Percentiles rank a stretch among this genome's conserved stretches.
Evolutionary conservation across 2,888 invertebrate genomes (phyloP).

Genomic region (Drosophila pseudotalamancana): DNA sequence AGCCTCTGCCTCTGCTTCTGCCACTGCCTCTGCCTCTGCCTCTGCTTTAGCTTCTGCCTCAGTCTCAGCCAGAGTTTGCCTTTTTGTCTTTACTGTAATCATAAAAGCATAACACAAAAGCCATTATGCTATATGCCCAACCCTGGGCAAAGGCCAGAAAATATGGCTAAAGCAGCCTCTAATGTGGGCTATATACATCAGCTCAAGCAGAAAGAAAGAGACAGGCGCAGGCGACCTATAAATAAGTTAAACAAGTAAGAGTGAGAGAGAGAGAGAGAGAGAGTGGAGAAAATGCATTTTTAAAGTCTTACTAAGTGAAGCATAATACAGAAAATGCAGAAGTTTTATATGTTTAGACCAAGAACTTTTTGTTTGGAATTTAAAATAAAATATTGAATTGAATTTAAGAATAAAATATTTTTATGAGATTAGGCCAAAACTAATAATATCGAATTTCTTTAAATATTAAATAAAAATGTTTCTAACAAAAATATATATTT

Average conservation of each 20-base stretch:
- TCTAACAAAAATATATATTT: too few relatives aligned
- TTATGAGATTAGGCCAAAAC: too few relatives aligned
- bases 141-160: constrained; percentile 29
- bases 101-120: constrained; percentile 76
- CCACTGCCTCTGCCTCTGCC: constrained; percentile 5
- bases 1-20: not conserved
- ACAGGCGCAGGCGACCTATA: not conserved
- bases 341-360: too few relatives aligned
- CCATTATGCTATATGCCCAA: constrained; percentile 54
- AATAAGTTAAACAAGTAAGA: not conserved
- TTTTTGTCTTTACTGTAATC: constrained; percentile 63
- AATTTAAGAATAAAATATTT: too few relatives aligned
- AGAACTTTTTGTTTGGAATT: too few relatives aligned
- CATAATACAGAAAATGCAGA: not conserved
- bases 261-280: not conserved
- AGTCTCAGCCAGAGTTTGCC: constrained; percentile 12
- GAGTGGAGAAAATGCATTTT: constrained; percentile 12
- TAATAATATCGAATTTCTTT: too few relatives aligned
- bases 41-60: not conserved
- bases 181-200: constrained; percentile 38
- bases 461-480: too few relatives aligned
- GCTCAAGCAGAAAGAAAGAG: not conserved
- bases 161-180: constrained; percentile 35
- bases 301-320: constrained; percentile 6
- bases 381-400: too few relatives aligned